Evolutionary conservation across 2,888 invertebrate species (phyloP), one percentile per base, ranked within the genome.

Genomic region (Mimas tiliae): DNA sequence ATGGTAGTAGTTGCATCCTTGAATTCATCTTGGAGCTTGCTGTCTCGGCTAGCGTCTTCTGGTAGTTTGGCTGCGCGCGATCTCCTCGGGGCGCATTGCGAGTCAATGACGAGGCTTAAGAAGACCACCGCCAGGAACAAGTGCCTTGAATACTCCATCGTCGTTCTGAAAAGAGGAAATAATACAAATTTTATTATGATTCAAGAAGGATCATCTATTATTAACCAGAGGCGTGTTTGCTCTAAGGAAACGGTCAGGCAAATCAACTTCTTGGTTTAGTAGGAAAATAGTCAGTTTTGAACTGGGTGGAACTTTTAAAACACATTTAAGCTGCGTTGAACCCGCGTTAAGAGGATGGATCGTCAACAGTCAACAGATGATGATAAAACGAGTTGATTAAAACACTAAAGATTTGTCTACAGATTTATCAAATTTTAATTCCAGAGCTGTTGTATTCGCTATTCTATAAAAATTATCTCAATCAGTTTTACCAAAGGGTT

Each of bases 21-120:
- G 73, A 86, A 90, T 64, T 87, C 83, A 6, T 90, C 90, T 74
- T 90, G 86, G 6, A 90, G 83, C 72, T 91, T 92, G 76, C 87
- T 90, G 67, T 90, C 81, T 14, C 90, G 79, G 33, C 73, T 78
- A 21, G 80, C 78, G 11, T 86, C 84, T 34, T 81, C 80, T 1
- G 83, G 73, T 8, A 85, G 38, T 6, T 78, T 73, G 9, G 87
- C 85, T 2, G 86, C 91, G 7, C 90, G 82, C 3, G 91, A 90
- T 70, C 89, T 84, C 71, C 92, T 84, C 4, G 93, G 93, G 0
- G 91, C 90, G 50, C 86, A 79, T 52, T 84, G 79, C 27, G 82
- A 78, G 66, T 82, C 79, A 65, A 83, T 77, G 16, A 86, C 75
- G 27, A 90, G 66, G 65, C 80, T 78, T 63, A 91, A 68, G 63